Conservation (phyloP, 2,113 vertebrate genomes). For the Hirundichthys speculiger region DNA sequence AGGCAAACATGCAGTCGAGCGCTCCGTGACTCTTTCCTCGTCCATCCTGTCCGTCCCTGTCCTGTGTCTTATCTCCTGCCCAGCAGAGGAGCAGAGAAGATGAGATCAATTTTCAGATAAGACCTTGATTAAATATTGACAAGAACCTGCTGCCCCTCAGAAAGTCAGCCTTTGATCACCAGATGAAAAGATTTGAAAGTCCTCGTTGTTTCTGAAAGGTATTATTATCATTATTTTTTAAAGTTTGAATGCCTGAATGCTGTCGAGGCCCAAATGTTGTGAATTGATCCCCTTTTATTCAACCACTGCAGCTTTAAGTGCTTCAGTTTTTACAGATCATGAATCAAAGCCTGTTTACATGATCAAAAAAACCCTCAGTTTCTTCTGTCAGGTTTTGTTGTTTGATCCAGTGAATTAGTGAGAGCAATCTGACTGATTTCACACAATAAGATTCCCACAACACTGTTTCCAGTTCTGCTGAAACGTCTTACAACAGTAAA, state of each 20-base stretch:
- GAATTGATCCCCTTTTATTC: slow-evolving; percentile 11
- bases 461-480: no score
- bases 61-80: slow-evolving; percentile 38
- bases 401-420: no score
- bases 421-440: no score
- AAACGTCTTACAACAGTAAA: no score
- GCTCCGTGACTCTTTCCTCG: background rate
- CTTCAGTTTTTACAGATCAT: no score
- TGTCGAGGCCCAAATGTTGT: slow-evolving; percentile 1
- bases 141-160: slow-evolving; percentile 17
- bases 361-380: no score
- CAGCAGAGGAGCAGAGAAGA: slow-evolving; percentile 30
- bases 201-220: slow-evolving; percentile 53
- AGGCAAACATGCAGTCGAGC: slow-evolving; percentile 26
- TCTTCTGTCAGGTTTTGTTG: no score
- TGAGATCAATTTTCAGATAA: slow-evolving; percentile 64
- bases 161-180: slow-evolving; percentile 48
- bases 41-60: background rate
- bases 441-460: no score
- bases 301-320: slow-evolving; percentile 8
- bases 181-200: slow-evolving; percentile 57
- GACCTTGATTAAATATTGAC: slow-evolving; percentile 72
- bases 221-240: background rate
- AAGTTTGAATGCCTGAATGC: no score
- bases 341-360: no score